Evolutionary conservation across 2,888 invertebrate genomes (phyloP).

Genomic region (Nemurella pictetii): DNA sequence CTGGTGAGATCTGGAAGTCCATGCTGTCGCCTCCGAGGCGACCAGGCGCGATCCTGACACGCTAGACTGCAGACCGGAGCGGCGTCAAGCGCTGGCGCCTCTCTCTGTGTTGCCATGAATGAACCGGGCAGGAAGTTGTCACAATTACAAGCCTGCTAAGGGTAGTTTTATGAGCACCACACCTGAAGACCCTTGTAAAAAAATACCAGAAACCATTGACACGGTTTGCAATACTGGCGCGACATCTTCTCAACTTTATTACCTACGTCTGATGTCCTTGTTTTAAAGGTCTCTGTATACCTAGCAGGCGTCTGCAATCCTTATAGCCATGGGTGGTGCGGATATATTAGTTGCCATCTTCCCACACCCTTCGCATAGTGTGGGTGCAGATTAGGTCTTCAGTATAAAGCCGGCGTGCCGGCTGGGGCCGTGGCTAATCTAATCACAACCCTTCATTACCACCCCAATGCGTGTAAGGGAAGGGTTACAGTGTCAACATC

Average conservation of each 20-base stretch:
- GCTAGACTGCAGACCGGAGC: background rate
- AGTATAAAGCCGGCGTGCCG: no score
- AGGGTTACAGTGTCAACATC: conserved; percentile 30
- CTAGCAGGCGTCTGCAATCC: background rate
- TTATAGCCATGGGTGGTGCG: background rate
- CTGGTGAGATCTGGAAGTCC: no score
- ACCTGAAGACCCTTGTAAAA: conserved; percentile 18
- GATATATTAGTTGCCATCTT: background rate
- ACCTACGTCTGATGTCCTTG: background rate
- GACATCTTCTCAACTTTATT: conserved; percentile 7
- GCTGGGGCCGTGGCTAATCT: background rate
- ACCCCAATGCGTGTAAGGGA: conserved; percentile 5
- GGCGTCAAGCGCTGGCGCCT: background rate
- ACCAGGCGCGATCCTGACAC: background rate
- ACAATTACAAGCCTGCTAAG: background rate
- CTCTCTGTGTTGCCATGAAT: background rate
- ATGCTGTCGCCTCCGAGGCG: background rate
- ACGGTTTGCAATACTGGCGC: background rate
- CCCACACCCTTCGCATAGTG: background rate
- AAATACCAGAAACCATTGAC: background rate
- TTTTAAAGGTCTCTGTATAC: background rate
- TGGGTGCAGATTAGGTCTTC: background rate
- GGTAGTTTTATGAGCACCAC: background rate
- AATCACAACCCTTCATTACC: conserved; percentile 28
- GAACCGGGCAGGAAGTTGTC: conserved; percentile 7